These are phyloP conservation scores for Eolophus roseicapilla DNA, from an alignment of 2,113 vertebrate genomes.

Conservation along the genomic window DNA sequence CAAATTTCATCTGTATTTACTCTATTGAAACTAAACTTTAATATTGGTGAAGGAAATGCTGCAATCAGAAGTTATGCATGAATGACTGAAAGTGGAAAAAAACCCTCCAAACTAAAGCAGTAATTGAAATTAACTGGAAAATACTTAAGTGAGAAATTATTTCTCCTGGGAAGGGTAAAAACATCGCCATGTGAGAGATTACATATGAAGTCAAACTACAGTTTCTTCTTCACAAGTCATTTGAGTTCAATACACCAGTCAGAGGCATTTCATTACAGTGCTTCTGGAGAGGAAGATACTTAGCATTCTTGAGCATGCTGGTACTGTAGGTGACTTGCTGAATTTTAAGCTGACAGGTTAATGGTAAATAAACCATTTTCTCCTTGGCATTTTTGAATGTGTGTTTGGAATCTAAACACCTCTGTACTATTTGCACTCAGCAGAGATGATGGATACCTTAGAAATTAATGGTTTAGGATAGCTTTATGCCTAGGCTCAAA, in stretches of 20 bases:
- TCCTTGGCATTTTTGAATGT: not conserved
- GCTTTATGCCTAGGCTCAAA: not conserved
- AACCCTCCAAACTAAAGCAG: not conserved
- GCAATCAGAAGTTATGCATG: not conserved
- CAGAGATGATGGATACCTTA: not conserved
- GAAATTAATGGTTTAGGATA: not conserved
- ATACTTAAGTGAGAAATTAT: not conserved
- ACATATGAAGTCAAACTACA: not conserved
- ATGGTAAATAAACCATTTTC: conserved; percentile 47
- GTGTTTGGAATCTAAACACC: conserved; percentile 35
- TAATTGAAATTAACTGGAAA: conserved; percentile 12
- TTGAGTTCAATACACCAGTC: not conserved
- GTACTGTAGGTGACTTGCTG: not conserved
- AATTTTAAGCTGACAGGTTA: conserved; percentile 38
- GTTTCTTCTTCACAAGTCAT: conserved; percentile 9
- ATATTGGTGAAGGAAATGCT: not conserved
- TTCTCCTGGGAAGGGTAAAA: not conserved
- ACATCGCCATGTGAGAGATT: not conserved
- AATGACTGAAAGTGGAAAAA: not conserved
- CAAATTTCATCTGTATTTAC: not conserved
- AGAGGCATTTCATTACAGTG: not conserved
- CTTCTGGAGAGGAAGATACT: not conserved
- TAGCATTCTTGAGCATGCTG: conserved; percentile 10
- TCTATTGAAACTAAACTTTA: not conserved
- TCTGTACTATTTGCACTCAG: not conserved